Conservation (phyloP, 2,797 vertebrate species). For the Discoglossus pictus region DNA sequence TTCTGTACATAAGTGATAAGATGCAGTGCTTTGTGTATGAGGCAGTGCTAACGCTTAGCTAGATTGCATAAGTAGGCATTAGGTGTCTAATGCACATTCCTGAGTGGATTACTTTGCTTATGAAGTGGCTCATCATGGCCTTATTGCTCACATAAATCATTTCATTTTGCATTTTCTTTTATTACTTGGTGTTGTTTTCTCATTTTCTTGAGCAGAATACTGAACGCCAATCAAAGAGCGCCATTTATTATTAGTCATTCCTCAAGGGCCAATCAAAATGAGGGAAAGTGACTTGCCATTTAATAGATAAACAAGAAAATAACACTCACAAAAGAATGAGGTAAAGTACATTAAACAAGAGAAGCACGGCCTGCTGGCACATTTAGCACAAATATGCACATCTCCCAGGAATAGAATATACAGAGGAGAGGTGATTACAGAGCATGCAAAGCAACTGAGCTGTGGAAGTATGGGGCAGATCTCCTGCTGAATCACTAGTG, state of each 20-base stretch:
- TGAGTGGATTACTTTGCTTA: conserved; percentile 47
- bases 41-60: conserved; percentile 31
- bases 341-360: neutral
- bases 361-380: neutral
- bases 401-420: conserved; percentile 3
- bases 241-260: conserved; percentile 18
- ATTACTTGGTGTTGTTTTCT: conserved; percentile 33
- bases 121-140: conserved; percentile 43
- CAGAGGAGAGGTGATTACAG: conserved; percentile 29
- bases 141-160: conserved; percentile 43
- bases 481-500: conserved; percentile 33
- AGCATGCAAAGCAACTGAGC: conserved; percentile 12
- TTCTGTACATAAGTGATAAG: conserved; percentile 38
- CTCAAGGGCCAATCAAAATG: conserved; percentile 22
- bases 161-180: conserved; percentile 42
- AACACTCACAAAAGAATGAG: conserved; percentile 13
- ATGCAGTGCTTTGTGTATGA: conserved; percentile 22
- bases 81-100: conserved; percentile 44
- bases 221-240: conserved; percentile 1
- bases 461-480: neutral
- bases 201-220: conserved; percentile 24
- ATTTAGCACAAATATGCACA: conserved; percentile 6
- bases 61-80: conserved; percentile 38
- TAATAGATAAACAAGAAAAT: conserved; percentile 18
- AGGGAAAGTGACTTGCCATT: conserved; percentile 1